phyloP scores from a whole-genome alignment of 2,113 vertebrate genomes.

The Aptenodytes forsteri region DNA sequence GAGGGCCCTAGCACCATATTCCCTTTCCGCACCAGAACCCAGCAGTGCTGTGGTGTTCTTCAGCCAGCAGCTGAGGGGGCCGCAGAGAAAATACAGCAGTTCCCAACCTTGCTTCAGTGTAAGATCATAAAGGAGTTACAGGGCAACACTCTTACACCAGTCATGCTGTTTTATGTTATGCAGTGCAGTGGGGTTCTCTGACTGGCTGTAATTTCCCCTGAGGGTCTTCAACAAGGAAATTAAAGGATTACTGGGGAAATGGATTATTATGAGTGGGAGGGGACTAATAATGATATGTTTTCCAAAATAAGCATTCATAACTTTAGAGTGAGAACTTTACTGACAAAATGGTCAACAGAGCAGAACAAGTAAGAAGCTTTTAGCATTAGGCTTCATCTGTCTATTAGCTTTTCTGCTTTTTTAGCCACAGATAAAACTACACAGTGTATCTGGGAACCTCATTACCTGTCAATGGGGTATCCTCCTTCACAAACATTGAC shows the following conservation, averaged over 20 bases:
- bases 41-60: neutral
- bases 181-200: neutral
- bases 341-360: neutral
- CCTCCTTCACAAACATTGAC: slow-evolving; percentile 90
- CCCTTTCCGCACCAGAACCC: neutral
- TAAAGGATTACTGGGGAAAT: neutral
- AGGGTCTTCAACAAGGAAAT: neutral
- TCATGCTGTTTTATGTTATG: neutral
- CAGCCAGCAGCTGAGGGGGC: neutral
- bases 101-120: neutral
- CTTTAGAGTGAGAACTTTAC: neutral
- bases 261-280: neutral
- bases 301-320: neutral
- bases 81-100: neutral
- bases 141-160: neutral
- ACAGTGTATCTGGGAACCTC: neutral
- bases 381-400: neutral
- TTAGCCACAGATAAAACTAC: neutral
- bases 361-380: neutral
- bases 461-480: slow-evolving; percentile 83
- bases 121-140: neutral
- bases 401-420: neutral
- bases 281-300: neutral
- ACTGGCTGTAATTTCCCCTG: neutral
- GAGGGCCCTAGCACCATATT: neutral